Conservation (phyloP, 1,140 invertebrate genomes). For the Drosophila lacteicornis region DNA sequence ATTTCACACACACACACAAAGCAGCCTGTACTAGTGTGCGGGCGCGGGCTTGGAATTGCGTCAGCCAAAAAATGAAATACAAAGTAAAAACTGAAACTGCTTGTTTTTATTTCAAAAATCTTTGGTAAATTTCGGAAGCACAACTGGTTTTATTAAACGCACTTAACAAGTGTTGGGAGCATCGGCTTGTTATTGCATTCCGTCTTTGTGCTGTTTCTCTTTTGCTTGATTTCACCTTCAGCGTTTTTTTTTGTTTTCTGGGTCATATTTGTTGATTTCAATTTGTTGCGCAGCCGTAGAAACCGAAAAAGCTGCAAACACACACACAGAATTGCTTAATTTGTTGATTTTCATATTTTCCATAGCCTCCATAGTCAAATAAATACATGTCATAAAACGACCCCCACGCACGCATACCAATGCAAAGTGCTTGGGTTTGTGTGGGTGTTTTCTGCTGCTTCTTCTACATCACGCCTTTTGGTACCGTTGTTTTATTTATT, state of each 20-base stretch:
- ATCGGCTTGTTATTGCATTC: conserved; percentile 15
- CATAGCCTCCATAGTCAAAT: conserved; percentile 55
- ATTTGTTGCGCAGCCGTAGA: conserved; percentile 65
- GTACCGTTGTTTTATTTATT: conserved; percentile 65
- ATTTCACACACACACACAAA: conserved; percentile 58
- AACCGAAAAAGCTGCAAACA: conserved; percentile 40
- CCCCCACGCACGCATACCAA: conserved; percentile 29
- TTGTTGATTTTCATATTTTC: conserved; percentile 66
- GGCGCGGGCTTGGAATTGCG: conserved; percentile 71
- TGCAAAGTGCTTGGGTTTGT: conserved; percentile 15
- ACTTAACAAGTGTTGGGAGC: conserved; percentile 38
- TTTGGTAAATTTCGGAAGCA: conserved; percentile 29
- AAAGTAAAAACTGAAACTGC: conserved; percentile 23
- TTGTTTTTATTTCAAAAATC: conserved; percentile 34
- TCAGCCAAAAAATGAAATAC: conserved; percentile 66
- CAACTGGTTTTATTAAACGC: conserved; percentile 36
- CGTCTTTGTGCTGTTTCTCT: conserved; percentile 9
- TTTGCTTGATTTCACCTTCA: conserved; percentile 73
- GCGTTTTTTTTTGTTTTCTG: conserved; percentile 63
- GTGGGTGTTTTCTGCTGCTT: conserved; percentile 33
- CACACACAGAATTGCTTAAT: conserved; percentile 60
- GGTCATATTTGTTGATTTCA: conserved; percentile 83
- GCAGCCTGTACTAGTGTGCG: conserved; percentile 17
- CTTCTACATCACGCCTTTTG: conserved; percentile 4
- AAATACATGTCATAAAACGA: conserved; percentile 28